Evolutionary conservation across 2,113 vertebrate species (phyloP).

Genomic region (chimpanzee (Pan troglodytes)): NHGRI_mPanTro3-v2.1_pri NC_072404.2:50566501-50567000

Average conservation of each 20-base stretch:
- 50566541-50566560: not conserved
- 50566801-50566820: not conserved
- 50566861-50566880: not conserved
- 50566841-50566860: too few species aligned
- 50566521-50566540: not conserved
- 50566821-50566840: not conserved
- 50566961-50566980: not conserved
- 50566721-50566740: conserved; percentile 95
- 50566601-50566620: conserved; percentile 88
- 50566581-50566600: not conserved
- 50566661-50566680: conserved; percentile 95
- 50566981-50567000: not conserved
- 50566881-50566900: not conserved
- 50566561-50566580: not conserved
- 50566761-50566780: not conserved
- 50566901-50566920: not conserved
- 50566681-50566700: conserved; percentile 95
- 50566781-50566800: not conserved
- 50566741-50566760: rapidly evolving
- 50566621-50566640: conserved; percentile 91
- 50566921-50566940: too few species aligned
- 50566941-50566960: not conserved
- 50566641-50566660: conserved; percentile 96
- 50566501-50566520: too few species aligned
- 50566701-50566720: conserved; percentile 94